Evolutionary conservation across 2,888 invertebrate genomes (phyloP), one percentile per base, ranked within the genome.

Genomic region (Hetaerina titia): DNA sequence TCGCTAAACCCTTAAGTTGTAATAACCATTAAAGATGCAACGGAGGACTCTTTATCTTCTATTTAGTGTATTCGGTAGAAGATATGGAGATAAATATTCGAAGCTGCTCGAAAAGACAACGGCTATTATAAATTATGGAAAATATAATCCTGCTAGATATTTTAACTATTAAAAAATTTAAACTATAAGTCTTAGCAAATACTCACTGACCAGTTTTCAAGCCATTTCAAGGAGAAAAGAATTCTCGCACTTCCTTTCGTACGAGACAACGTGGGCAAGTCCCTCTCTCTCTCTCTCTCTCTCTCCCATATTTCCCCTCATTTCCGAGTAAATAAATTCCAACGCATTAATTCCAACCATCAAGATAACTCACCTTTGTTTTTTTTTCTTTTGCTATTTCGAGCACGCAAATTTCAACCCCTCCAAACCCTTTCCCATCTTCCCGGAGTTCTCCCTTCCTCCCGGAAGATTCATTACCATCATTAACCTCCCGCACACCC

Each of bases 401-500:
- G 69, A 69, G 92, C 69, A 56, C 69, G 92, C 92, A 74, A 92
- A 92, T 92, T 92, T 92, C 92, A 19, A 25, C 31, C 64, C 64
- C 22, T 25, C n/a, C 31, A 69, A 90, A 22, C 22, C 92, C 92
- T 56, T 56, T 57, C 31, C 22, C 89, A 89, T 89, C 56, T 63
- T 63, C 81, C 81, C 31, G 22, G 25, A 25, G 25, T 81, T 31
- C 81, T 11, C 11, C 31, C 25, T 25, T 13, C 57, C 57, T 31
- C 60, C 56, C n/a, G 69, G 56, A 64, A 92, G 92, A 92, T 92
- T 92, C 92, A 92, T 92, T 92, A 92, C 92, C 92, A 92, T 92
- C 92, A 92, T 92, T 92, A 92, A 92, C 92, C 92, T 92, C 56
- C n/a, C 56, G 69, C 56, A 92, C 69, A 64, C 69, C 92, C 31